Evolutionary conservation across 2,797 vertebrate genomes (phyloP).

Genomic region (Eospalax fontanierii): DNA sequence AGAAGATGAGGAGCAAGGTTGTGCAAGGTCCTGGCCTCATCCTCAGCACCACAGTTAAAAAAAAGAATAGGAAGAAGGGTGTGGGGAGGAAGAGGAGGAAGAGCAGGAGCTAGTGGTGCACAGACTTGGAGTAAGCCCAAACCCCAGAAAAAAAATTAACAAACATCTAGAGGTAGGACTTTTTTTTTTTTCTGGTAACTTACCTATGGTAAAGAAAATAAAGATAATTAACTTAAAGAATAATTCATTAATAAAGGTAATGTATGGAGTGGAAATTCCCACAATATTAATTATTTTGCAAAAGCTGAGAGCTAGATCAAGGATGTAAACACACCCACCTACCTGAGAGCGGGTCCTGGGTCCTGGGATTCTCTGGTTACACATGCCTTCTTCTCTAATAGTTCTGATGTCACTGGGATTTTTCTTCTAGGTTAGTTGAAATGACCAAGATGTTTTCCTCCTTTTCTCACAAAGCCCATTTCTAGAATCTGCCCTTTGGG

Average conservation of each 20-base stretch:
- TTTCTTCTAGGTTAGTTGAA: constrained; percentile 25
- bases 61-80: too few relatives aligned
- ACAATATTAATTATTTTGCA: constrained; percentile 27
- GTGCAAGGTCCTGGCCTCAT: not conserved
- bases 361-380: not conserved
- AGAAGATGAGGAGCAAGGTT: not conserved
- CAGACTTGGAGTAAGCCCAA: not conserved
- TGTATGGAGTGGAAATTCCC: constrained; percentile 3
- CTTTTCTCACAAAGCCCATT: not conserved
- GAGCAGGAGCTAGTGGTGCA: not conserved
- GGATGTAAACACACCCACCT: not conserved
- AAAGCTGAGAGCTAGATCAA: not conserved
- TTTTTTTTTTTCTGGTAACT: constrained; percentile 12
- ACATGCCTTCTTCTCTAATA: not conserved
- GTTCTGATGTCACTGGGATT: not conserved
- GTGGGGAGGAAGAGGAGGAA: not conserved
- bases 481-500: not conserved
- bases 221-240: not conserved
- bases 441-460: not conserved
- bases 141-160: not conserved
- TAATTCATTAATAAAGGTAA: not conserved
- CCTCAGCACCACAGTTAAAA: not conserved
- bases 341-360: not conserved
- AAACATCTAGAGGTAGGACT: not conserved
- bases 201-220: constrained; percentile 29